Conservation (phyloP, 2,888 invertebrate species). For the Notocelia uddmanniana region DNA sequence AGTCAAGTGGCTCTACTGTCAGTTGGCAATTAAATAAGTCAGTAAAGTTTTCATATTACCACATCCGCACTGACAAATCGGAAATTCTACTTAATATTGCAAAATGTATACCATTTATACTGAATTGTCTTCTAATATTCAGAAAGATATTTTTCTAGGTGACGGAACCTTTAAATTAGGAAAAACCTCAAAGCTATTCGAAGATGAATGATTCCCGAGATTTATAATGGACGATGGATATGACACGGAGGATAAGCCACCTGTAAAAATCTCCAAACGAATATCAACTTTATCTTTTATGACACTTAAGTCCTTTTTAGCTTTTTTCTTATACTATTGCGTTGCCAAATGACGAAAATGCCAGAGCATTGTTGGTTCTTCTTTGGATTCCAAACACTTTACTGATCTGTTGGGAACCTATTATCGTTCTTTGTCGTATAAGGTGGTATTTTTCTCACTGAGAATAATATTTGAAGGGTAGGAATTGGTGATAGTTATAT, state of each 20-base stretch:
- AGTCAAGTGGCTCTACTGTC: too few relatives aligned
- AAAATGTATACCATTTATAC: too few relatives aligned
- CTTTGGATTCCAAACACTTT: neutral
- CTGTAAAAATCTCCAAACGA: neutral
- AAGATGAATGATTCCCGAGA: conserved; percentile 19
- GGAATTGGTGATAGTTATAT: neutral
- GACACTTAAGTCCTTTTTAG: neutral
- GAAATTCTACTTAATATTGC: too few relatives aligned
- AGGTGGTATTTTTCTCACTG: conserved; percentile 8
- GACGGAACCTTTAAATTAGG: neutral
- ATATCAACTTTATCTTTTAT: neutral
- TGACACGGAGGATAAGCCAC: conserved; percentile 20
- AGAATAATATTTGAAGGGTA: conserved; percentile 4
- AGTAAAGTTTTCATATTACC: too few relatives aligned
- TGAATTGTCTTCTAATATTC: neutral
- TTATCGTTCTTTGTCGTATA: conserved; percentile 16
- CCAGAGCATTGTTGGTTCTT: neutral
- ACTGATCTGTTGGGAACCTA: neutral
- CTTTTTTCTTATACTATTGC: neutral
- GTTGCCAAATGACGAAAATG: neutral
- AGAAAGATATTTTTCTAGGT: neutral
- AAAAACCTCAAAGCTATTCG: neutral
- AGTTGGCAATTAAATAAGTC: too few relatives aligned
- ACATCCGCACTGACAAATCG: too few relatives aligned
- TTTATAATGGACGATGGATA: conserved; percentile 12